Conservation (phyloP, 2,113 vertebrate genomes). For the Murina feae region DNA sequence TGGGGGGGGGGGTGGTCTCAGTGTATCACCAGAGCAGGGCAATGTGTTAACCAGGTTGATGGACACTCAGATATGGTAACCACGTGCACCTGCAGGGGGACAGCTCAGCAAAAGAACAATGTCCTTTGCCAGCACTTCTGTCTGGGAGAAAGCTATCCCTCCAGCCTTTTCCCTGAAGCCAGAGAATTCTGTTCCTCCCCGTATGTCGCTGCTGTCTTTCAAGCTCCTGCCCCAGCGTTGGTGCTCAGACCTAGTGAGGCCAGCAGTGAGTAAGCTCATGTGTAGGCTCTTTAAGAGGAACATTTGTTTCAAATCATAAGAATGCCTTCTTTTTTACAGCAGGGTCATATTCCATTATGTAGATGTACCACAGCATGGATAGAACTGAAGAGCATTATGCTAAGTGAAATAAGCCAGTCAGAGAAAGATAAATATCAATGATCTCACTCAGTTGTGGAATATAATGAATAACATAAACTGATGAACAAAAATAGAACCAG, state of each 20-base stretch:
- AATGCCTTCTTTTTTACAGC: too few relatives aligned
- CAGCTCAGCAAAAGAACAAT: background rate
- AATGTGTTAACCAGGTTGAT: background rate
- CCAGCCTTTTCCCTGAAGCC: background rate
- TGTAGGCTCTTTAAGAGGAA: background rate
- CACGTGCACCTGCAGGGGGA: background rate
- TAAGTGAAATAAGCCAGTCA: too few relatives aligned
- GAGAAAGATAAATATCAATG: too few relatives aligned
- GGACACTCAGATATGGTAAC: background rate
- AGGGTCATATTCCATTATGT: too few relatives aligned
- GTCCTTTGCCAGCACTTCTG: background rate
- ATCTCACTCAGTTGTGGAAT: too few relatives aligned
- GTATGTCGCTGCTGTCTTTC: background rate
- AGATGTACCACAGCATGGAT: too few relatives aligned
- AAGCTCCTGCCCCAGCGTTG: background rate
- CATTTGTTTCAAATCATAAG: background rate
- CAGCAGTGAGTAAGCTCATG: background rate
- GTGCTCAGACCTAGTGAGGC: background rate
- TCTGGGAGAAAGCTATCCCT: background rate
- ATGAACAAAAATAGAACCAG: too few relatives aligned
- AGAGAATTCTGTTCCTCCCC: background rate
- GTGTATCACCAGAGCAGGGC: background rate
- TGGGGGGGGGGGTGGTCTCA: background rate
- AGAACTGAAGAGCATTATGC: too few relatives aligned
- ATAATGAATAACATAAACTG: too few relatives aligned